Evolutionary conservation across 2,113 vertebrate species (phyloP).

Genomic region (Charina bottae): DNA sequence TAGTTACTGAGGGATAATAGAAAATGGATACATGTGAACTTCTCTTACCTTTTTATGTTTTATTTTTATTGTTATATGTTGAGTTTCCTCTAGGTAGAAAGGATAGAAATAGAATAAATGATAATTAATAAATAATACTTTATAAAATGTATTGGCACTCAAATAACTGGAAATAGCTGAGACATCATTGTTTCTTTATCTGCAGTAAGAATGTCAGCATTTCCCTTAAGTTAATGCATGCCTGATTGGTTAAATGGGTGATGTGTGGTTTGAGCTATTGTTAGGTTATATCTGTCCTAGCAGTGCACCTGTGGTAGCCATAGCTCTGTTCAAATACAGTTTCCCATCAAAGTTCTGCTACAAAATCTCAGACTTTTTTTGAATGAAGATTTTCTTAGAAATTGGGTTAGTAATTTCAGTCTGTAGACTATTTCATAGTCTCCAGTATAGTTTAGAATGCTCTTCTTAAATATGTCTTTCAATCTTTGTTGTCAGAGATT

Average conservation of each 20-base stretch:
- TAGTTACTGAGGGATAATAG: conserved; percentile 23
- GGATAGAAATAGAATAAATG: background rate
- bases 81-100: too few relatives aligned
- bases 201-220: background rate
- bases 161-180: conserved; percentile 45
- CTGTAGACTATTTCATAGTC: conserved; percentile 22
- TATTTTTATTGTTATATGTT: background rate
- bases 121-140: background rate
- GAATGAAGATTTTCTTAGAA: conserved; percentile 34
- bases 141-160: conserved; percentile 18
- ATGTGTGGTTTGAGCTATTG: conserved; percentile 47
- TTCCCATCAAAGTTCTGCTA: conserved; percentile 48
- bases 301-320: conserved; percentile 35
- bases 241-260: conserved; percentile 47
- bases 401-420: conserved; percentile 52
- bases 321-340: conserved; percentile 34
- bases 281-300: conserved; percentile 33
- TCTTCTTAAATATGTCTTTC: conserved; percentile 36
- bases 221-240: conserved; percentile 37
- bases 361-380: background rate
- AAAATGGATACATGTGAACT: background rate
- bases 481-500: conserved; percentile 42
- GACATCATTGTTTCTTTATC: conserved; percentile 37
- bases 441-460: conserved; percentile 28
- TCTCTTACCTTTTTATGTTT: background rate